Evolutionary conservation across 2,888 invertebrate genomes (phyloP), one percentile per base, ranked within the genome.

Genomic region (Nomada ruficornis): DNA sequence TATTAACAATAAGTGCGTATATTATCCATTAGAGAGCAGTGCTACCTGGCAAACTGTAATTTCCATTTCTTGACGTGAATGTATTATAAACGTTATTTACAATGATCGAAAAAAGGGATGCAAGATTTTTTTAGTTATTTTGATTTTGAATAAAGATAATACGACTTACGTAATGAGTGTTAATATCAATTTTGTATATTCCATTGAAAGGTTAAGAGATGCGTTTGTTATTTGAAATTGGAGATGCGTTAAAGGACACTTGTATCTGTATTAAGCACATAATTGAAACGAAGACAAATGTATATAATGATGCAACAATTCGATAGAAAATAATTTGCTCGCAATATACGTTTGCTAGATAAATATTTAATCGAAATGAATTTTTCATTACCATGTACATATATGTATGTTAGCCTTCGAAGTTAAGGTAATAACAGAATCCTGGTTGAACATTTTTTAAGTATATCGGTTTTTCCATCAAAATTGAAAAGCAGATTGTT

Each of bases 151-250:
- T 82, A 80, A 74, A 80, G 65, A 80, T 74, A 62, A 60, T 80
- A 60, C 74, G 65, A 70, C 59, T 80, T 80, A 82, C 69, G 74
- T 80, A 80, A 82, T 82, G 70, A 74, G 70, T 80, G 81, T 82
- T 74, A 70, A 82, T 74, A 55, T 80, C 70, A 82, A 70, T 82
- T 65, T 67, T 74, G 23, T 80, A 69, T 70, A 29, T 80, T 80
- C 69, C 65, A 74, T 70, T 26, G 64, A 55, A 69, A 70, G 81
- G 81, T 82, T 80, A 80, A 80, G 81, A 65, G 60, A 54, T 74
- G 74, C 47, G 73, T 80, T 74, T 70, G 20, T 67, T 77, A 54
- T 74, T 74, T 69, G 20, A 47, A 29, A 57, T 68, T 54, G 29
- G 47, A 47, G 47, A 52, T 55, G n/a, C 59, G 59, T 55, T 65